Conservation (phyloP, 2,888 invertebrate genomes). For the Campopleginae sp. region DNA sequence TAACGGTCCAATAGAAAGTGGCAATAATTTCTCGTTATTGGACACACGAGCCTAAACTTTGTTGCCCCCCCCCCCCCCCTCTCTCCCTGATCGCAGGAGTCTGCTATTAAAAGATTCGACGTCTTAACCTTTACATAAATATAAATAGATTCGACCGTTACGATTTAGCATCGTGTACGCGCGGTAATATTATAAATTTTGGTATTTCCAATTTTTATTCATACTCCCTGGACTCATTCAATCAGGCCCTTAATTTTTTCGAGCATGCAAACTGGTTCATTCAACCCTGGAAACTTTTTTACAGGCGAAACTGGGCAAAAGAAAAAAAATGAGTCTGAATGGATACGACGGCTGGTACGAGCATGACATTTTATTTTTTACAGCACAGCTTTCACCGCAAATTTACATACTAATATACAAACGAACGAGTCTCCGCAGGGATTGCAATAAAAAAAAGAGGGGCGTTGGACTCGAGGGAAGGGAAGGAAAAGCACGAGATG, state of each 20-base stretch:
- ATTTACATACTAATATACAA: constrained; percentile 52
- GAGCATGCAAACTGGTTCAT: constrained; percentile 6
- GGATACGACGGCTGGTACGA: constrained; percentile 10
- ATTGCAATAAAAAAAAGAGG: constrained; percentile 37
- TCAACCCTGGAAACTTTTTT: not conserved
- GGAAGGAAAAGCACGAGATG: constrained; percentile 32
- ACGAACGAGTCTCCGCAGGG: constrained; percentile 44
- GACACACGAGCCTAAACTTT: constrained; percentile 38
- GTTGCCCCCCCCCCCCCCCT: no score
- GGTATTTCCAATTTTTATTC: not conserved
- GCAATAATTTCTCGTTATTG: constrained; percentile 53
- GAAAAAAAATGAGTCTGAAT: not conserved
- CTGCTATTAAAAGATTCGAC: constrained; percentile 4
- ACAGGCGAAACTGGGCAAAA: not conserved
- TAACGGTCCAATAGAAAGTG: constrained; percentile 29
- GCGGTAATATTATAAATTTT: not conserved
- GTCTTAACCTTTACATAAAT: not conserved
- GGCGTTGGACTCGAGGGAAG: not conserved
- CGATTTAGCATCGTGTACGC: not conserved
- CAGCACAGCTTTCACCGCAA: constrained; percentile 31
- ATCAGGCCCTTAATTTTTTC: not conserved
- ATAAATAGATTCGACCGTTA: not conserved
- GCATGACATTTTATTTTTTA: constrained; percentile 40
- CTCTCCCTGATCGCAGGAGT: constrained; percentile 49
- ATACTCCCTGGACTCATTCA: constrained; percentile 3